Percentiles rank a stretch among this genome's conserved stretches.
Conservation (phyloP, 2,888 invertebrate species). For the Drosophila kanekoi region DNA sequence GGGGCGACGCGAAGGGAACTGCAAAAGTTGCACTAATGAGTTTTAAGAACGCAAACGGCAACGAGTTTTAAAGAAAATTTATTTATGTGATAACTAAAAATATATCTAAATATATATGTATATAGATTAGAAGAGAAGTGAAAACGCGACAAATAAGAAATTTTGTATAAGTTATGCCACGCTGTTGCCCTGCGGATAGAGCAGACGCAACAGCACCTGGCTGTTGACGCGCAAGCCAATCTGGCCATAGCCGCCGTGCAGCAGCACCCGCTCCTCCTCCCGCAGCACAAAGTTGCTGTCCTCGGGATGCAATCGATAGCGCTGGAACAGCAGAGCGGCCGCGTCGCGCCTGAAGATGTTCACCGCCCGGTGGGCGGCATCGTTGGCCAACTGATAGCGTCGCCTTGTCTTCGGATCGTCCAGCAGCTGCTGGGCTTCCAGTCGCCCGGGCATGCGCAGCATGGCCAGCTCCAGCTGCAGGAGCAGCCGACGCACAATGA, state of each 20-base stretch:
- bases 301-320: background rate
- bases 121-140: too few species aligned
- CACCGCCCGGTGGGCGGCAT: constrained; percentile 38
- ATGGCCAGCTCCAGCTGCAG: constrained; percentile 47
- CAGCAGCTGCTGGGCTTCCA: background rate
- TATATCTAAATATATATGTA: too few species aligned
- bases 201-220: constrained; percentile 27
- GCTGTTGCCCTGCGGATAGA: constrained; percentile 17
- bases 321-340: constrained; percentile 12
- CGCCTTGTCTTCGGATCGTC: background rate
- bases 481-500: constrained; percentile 55
- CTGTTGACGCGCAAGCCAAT: constrained; percentile 14
- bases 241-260: constrained; percentile 32
- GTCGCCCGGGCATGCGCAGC: constrained; percentile 12
- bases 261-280: constrained; percentile 40
- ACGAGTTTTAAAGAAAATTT: constrained; percentile 17
- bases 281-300: constrained; percentile 19
- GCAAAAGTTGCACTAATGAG: constrained; percentile 60
- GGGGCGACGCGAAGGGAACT: background rate
- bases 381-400: constrained; percentile 18
- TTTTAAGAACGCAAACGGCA: constrained; percentile 60
- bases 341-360: constrained; percentile 54
- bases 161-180: constrained; percentile 12
- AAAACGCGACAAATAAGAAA: background rate
- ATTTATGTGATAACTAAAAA: constrained; percentile 20